Base-by-base conservation (phyloP, 2,113 vertebrate genomes). In the Dryoscopus gambensis region DNA sequence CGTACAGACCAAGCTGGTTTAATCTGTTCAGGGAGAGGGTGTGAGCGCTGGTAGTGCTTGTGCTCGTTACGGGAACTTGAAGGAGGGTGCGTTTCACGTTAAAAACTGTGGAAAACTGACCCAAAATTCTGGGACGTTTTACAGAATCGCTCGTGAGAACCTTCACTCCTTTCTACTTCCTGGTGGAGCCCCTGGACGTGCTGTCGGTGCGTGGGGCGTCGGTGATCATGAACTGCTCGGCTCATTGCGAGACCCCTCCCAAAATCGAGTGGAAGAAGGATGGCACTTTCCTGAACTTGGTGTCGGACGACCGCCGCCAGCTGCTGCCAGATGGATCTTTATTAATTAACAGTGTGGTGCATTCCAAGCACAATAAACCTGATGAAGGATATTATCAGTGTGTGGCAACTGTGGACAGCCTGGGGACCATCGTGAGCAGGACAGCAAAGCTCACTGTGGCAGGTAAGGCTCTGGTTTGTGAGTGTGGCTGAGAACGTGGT, bases 331-430 rank as follows among this genome's bases (percentile, higher is more conserved):
- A 99, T 28, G 99, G 99, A 53, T 99, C 99, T 49, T 97, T 99
- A 63, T 94, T 99, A 90, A 99, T 99, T 95, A 97, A 90, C 89
- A 98, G 93, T 0, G 99, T 99, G 92, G 98, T 99, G 93, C 99
- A 99, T 97, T 99, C 99, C n/a, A 99, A 99, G 93, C 99, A 99
- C 88, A 99, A 99, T 81, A 99, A 99, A 90, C 99, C 99, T 0
- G 99, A 99, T 42, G 99, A 99, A 94, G 99, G 99, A 23, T 98
- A 98, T 86, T 99, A 99, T 42, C 99, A 99, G 83, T 99, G 99
- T 11, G 99, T 99, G 57, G 99, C 99, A 37, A 99, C 99, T 4
- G 98, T 99, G 79, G 99, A 99, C 63, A 99, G 96, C 97, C 98
- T 99, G 91, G 99, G 99, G 13, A 99, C 98, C 95, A 99, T 99